Evolutionary conservation across 2,797 vertebrate species (phyloP).

Genomic region (Rhynchotus rufescens): DNA sequence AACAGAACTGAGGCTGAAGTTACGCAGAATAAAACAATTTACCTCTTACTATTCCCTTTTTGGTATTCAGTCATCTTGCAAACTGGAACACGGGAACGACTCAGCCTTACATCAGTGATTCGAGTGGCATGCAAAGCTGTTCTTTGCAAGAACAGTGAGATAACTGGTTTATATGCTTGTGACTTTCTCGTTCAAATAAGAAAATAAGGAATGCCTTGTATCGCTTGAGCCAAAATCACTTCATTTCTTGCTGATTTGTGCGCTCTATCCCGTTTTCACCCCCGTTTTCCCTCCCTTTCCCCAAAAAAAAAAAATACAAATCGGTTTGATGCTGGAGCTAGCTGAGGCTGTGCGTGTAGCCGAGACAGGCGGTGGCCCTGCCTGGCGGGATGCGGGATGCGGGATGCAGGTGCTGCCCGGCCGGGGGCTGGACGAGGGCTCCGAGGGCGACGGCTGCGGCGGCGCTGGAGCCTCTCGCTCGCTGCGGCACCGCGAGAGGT

Average conservation of each 20-base stretch:
- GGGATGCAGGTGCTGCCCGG: not conserved
- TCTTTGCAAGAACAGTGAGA: not conserved
- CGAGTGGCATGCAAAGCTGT: rapidly evolving
- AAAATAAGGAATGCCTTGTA: not conserved
- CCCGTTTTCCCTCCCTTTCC: rapidly evolving
- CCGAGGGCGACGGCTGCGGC: not conserved
- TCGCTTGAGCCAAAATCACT: not conserved
- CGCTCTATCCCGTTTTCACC: not conserved
- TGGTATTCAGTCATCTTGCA: not conserved
- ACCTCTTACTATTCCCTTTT: not conserved
- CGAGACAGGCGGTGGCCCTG: not conserved
- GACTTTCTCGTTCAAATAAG: not conserved
- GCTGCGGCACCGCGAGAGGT: not conserved
- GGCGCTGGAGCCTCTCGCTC: not conserved
- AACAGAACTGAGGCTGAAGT: not conserved
- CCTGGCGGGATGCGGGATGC: not conserved
- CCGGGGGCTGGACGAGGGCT: not conserved
- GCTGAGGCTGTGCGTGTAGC: not conserved
- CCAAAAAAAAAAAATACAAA: too few species aligned
- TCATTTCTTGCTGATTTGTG: not conserved
- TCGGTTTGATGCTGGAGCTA: not conserved
- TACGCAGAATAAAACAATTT: not conserved
- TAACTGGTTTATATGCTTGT: not conserved
- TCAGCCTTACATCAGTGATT: not conserved
- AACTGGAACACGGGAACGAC: not conserved